phyloP scores from a whole-genome alignment of 1,140 invertebrate species.

The Eubasilissa regina region DNA sequence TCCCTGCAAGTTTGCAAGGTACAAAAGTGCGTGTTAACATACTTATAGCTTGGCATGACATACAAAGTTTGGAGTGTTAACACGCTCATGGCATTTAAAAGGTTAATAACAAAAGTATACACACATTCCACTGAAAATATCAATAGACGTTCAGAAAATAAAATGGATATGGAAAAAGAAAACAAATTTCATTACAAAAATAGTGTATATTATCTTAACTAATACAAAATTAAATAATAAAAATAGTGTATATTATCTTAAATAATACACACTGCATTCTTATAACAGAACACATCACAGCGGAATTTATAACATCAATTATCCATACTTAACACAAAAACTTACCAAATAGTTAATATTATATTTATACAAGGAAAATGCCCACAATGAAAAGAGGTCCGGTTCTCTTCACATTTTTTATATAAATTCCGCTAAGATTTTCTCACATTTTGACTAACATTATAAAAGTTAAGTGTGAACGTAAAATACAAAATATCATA shows the following conservation, averaged over 20 bases:
- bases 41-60: too few relatives aligned
- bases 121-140: too few relatives aligned
- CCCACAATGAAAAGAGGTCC: background rate
- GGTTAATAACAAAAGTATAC: too few relatives aligned
- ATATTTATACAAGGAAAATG: slow-evolving; percentile 12
- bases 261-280: slow-evolving; percentile 43
- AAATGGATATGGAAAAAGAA: background rate
- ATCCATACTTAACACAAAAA: slow-evolving; percentile 1
- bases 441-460: background rate
- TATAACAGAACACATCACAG: slow-evolving; percentile 45
- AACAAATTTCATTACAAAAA: slow-evolving; percentile 39
- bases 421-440: slow-evolving; percentile 23
- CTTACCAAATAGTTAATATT: slow-evolving; percentile 14
- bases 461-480: background rate
- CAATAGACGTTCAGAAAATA: too few relatives aligned
- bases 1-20: too few relatives aligned
- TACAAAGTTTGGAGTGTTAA: too few relatives aligned
- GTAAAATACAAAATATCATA: too few relatives aligned
- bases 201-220: slow-evolving; percentile 29
- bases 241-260: slow-evolving; percentile 41
- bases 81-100: too few relatives aligned
- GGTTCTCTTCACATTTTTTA: background rate
- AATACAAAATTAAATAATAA: too few relatives aligned
- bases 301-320: slow-evolving; percentile 25
- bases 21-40: too few relatives aligned